These are phyloP conservation scores for Ptilonorhynchus violaceus DNA, from an alignment of 2,113 vertebrate genomes.

Conservation along the genomic window DNA sequence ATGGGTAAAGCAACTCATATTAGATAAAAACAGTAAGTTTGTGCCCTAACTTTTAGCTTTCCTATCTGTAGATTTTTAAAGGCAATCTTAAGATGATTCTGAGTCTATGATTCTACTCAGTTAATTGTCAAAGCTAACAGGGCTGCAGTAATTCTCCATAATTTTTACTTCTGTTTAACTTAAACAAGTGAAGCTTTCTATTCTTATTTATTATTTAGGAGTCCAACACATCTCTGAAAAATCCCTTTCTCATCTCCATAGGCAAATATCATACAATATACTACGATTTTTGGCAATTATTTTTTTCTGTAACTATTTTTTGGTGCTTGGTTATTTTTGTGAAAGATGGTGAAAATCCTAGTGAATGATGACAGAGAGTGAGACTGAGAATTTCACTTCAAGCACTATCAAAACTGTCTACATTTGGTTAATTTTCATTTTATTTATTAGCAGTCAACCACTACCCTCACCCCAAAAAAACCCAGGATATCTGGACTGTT, in stretches of 20 bases:
- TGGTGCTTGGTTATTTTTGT: not conserved
- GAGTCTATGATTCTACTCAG: not conserved
- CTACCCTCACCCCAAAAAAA: not conserved
- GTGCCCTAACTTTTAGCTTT: not conserved
- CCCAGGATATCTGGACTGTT: not conserved
- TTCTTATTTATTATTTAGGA: not conserved
- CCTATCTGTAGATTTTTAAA: not conserved
- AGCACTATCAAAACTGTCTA: not conserved
- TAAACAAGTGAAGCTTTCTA: not conserved
- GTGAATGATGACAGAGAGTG: not conserved
- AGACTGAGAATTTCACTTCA: not conserved
- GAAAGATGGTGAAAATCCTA: not conserved
- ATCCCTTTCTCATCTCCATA: not conserved
- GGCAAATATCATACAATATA: not conserved
- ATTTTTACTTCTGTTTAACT: not conserved
- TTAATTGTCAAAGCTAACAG: not conserved
- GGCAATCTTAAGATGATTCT: not conserved
- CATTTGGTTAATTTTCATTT: not conserved
- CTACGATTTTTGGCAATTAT: not conserved
- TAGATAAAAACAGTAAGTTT: not conserved
- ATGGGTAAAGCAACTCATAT: not conserved
- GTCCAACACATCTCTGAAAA: not conserved
- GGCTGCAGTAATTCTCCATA: not conserved
- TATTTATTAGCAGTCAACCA: not conserved
- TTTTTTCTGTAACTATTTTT: not conserved